Evolutionary conservation across 1,140 invertebrate species (phyloP).

Genomic region (Zaprionus tsacasi): DNA sequence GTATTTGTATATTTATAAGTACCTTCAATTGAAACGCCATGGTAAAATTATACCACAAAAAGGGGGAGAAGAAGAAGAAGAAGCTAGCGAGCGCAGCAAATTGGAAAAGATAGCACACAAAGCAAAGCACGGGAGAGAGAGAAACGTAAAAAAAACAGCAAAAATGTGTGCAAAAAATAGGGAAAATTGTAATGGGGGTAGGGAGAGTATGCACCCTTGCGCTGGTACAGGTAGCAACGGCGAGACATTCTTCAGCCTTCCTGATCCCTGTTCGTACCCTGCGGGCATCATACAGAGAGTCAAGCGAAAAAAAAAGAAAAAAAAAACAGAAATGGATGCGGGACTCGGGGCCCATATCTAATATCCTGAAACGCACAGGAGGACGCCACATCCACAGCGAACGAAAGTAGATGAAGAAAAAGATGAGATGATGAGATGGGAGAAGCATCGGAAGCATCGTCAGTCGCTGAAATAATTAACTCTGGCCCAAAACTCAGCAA

Average conservation of each 20-base stretch:
- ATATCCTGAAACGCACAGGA: slow-evolving; percentile 58
- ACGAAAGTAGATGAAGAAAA: slow-evolving; percentile 2
- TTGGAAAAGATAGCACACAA: slow-evolving; percentile 52
- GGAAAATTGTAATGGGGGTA: not conserved
- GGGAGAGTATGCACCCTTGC: not conserved
- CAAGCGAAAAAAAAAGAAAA: too few species aligned
- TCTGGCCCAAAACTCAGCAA: slow-evolving; percentile 31
- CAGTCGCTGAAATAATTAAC: slow-evolving; percentile 69
- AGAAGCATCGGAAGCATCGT: slow-evolving; percentile 27
- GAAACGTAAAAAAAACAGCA: not conserved
- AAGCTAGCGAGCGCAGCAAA: slow-evolving; percentile 32
- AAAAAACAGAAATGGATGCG: not conserved
- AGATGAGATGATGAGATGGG: not conserved
- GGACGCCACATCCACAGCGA: slow-evolving; percentile 15
- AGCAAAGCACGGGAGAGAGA: slow-evolving; percentile 17
- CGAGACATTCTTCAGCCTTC: slow-evolving; percentile 27
- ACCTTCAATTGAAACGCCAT: slow-evolving; percentile 2
- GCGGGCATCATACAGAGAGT: slow-evolving; percentile 12
- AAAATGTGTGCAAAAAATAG: slow-evolving; percentile 14
- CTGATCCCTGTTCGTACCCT: not conserved
- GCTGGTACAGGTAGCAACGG: slow-evolving; percentile 20
- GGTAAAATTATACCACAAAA: slow-evolving; percentile 13
- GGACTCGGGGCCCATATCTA: slow-evolving; percentile 36
- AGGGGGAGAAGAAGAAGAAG: not conserved
- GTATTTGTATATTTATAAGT: slow-evolving; percentile 13